Base-by-base conservation (phyloP, 2,797 vertebrate species). In the Spea hammondii region DNA sequence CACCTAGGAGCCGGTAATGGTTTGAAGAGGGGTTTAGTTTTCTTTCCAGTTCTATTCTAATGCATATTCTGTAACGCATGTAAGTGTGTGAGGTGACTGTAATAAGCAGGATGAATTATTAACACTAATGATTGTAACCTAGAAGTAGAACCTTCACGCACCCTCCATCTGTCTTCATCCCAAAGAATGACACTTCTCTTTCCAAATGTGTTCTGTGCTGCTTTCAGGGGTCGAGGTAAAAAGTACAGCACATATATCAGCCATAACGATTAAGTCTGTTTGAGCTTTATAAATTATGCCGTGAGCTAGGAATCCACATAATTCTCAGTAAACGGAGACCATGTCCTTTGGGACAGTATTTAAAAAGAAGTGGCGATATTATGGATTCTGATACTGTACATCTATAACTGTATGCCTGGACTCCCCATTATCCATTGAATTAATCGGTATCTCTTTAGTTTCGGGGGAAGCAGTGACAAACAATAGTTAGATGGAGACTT, bases 241-340 rank as follows among this genome's bases (percentile, higher is more conserved):
- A 68, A 45, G 60, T n/a, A n/a, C 46, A 0, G 55, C 11, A 9
- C 70, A 3, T 49, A 57, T 69, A 55, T 78, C 69, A 78, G 44
- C 76, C 1, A 46, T 48, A 12, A 14, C 8, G 59, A 62, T 77
- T 70, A 71, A 71, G 68, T 8, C 13, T 17, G 66, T 17, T 17
- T 17, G 17, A 17, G 17, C 72, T 78, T 78, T 60, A 78, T 78
- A 66, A 72, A 78, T 78, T 46, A 78, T 78, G 69, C 69, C 71
- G 54, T 66, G 44, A 44, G 6, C 6, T 59, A 77, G 64, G 32
- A 54, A 54, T 59, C 57, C 67, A 46, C 13, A 47, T 17, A 53
- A 77, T 68, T 77, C 68, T 11, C 59, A 65, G 8, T 65, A 76
- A 65, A 76, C 67, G 65, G 74, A 14, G 17, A 8, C 46, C 64